Evolutionary conservation across 1,140 invertebrate species (phyloP), one percentile per base, ranked within the genome.

Genomic region (Trachymyrmex septentrionalis): DNA sequence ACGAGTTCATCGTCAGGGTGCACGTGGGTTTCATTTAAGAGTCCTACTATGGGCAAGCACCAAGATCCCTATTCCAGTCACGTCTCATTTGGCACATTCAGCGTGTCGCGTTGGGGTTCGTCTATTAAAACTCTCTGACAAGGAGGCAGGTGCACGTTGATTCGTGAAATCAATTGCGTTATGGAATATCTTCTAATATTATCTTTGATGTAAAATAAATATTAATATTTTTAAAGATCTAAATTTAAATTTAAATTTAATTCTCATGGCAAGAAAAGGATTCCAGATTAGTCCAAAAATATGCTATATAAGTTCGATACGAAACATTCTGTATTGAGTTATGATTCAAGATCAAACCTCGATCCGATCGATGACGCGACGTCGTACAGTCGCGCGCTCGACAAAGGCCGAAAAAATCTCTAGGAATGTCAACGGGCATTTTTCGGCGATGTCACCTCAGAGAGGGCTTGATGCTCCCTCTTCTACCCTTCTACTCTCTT

Each of bases 381-480:
- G 93, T 94, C 92, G 92, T 90, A 92, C 90, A 93, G 91, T 93
- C 91, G 93, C 92, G 93, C 93, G 91, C 89, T 94, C 90, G 91
- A 94, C 93, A 94, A 94, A 94, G 93, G 88, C 92, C 85, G 90
- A 93, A 94, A 94, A 94, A 94, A 94, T 92, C 89, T 93, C 92
- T 94, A 94, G 92, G 94, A 94, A 94, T 94, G 93, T 90, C 89
- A 91, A 87, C 92, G 87, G 72, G 87, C 92, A 94, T 94, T 94
- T 94, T 94, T 94, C 93, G 93, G 93, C 92, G 88, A 93, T 94
- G 93, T 94, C 94, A 94, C 93, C 93, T 94, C 87, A 92, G 76
- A 76, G 84, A 77, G 53, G 78, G 16, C 27, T 30, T 21, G 30
- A 6, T 27, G 24, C 48, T 55, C 30, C 50, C 67, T 57, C 48